phyloP scores from a whole-genome alignment of 2,888 invertebrate species.

The Lapara coniferarum region DNA sequence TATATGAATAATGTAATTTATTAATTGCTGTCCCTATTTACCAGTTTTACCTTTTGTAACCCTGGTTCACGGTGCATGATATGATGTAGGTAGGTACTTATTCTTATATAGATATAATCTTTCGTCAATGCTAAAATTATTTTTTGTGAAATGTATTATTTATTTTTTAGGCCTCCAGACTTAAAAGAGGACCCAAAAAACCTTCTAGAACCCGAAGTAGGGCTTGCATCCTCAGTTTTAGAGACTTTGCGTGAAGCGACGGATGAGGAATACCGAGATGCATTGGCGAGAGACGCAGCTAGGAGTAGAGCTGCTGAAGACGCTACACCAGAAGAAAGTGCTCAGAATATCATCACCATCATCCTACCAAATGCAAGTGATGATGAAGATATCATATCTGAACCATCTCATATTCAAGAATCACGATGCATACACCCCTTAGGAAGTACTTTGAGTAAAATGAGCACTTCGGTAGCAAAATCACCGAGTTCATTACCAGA shows the following conservation, averaged over 20 bases:
- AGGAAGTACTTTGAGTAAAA: conserved; percentile 36
- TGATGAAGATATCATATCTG: conserved; percentile 45
- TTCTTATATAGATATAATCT: too few relatives aligned
- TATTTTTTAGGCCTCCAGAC: conserved; percentile 50
- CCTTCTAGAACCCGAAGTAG: conserved; percentile 72
- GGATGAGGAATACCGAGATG: conserved; percentile 71
- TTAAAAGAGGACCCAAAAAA: conserved; percentile 61
- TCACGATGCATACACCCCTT: conserved; percentile 54
- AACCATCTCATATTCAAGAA: conserved; percentile 61
- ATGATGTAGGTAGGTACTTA: too few relatives aligned
- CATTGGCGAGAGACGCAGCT: conserved; percentile 68
- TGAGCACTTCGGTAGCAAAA: conserved; percentile 36
- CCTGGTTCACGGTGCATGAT: too few relatives aligned
- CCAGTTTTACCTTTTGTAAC: too few relatives aligned
- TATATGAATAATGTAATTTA: too few relatives aligned
- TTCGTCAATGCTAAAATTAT: too few relatives aligned
- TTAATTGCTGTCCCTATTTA: too few relatives aligned
- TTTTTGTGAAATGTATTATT: too few relatives aligned
- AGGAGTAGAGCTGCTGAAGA: conserved; percentile 51
- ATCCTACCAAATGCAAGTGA: conserved; percentile 50
- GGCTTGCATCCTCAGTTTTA: conserved; percentile 70
- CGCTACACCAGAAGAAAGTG: conserved; percentile 48
- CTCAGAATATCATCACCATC: conserved; percentile 58
- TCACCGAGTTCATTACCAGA: conserved; percentile 45
- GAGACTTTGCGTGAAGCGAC: conserved; percentile 71